phyloP scores from a whole-genome alignment of 1,140 invertebrate genomes.

The Protaetia brevitarsis region DNA sequence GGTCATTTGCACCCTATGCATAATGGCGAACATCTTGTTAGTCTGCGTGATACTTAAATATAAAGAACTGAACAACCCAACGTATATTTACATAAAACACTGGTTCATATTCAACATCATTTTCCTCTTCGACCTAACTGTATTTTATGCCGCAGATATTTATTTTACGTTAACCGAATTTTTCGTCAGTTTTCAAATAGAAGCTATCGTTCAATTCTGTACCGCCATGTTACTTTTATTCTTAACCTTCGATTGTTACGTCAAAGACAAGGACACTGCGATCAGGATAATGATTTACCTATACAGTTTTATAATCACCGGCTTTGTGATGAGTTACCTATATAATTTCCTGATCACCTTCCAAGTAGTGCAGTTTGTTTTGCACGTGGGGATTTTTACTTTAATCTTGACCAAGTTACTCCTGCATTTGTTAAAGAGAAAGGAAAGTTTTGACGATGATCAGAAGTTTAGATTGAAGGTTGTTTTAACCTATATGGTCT shows the following conservation, averaged over 20 bases:
- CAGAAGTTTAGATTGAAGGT: background rate
- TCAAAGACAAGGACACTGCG: background rate
- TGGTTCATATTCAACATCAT: slow-evolving; percentile 9
- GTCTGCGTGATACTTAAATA: slow-evolving; percentile 3
- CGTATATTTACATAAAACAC: slow-evolving; percentile 1
- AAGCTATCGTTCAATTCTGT: background rate
- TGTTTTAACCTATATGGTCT: background rate
- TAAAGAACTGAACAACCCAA: background rate
- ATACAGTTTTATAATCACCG: slow-evolving; percentile 6
- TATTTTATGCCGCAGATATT: background rate
- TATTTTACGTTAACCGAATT: slow-evolving; percentile 4
- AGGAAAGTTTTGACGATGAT: background rate
- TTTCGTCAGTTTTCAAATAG: background rate
- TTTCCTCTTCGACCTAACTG: background rate
- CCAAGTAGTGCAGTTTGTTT: slow-evolving; percentile 1
- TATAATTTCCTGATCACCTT: background rate
- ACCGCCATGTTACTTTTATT: background rate
- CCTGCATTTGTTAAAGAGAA: background rate
- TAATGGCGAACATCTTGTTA: background rate
- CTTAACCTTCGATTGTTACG: slow-evolving; percentile 1
- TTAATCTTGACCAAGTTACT: background rate
- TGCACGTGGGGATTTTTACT: background rate
- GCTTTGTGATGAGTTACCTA: slow-evolving; percentile 1
- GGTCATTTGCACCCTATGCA: background rate
- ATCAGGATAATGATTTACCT: slow-evolving; percentile 4